A percentile compares a stretch with the other conserved stretches of the same genome.
phyloP scores from a whole-genome alignment of 2,797 vertebrate genomes.

The Poeciliopsis paucimaculata region DNA sequence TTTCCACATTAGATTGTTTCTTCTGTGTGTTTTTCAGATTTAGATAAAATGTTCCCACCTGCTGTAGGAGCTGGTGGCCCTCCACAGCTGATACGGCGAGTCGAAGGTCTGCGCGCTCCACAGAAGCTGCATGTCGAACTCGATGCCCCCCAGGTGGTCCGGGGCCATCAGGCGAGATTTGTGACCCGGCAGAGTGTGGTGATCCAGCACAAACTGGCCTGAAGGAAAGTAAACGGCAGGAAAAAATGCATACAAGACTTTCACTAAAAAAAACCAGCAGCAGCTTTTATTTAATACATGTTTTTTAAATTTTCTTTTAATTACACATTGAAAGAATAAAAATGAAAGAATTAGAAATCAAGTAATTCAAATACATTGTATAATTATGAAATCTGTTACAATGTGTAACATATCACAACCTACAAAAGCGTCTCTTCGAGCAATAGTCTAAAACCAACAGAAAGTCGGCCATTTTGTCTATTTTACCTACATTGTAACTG shows the following conservation, averaged over 20 bases:
- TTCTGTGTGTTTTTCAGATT: neutral
- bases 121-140: conserved; percentile 93
- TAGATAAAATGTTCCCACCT: conserved; percentile 74
- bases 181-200: conserved; percentile 93
- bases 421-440: too few relatives aligned
- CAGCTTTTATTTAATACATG: neutral
- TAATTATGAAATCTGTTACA: too few relatives aligned
- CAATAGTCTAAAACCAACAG: too few relatives aligned
- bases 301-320: too few relatives aligned
- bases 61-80: conserved; percentile 97
- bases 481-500: too few relatives aligned
- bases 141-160: conserved; percentile 93
- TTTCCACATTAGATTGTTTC: neutral
- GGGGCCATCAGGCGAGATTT: conserved; percentile 91
- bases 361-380: too few relatives aligned
- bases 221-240: neutral
- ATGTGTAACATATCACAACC: too few relatives aligned
- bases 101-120: conserved; percentile 98
- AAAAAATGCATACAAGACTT: neutral
- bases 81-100: conserved; percentile 96
- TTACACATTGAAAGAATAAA: too few relatives aligned
- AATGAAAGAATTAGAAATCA: too few relatives aligned
- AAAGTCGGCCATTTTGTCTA: too few relatives aligned
- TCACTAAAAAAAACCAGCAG: neutral
- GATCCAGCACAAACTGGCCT: conserved; percentile 96